Percentiles rank a stretch among this genome's conserved stretches.
phyloP scores from a whole-genome alignment of 2,113 vertebrate genomes.

The Semnornis frantzii region DNA sequence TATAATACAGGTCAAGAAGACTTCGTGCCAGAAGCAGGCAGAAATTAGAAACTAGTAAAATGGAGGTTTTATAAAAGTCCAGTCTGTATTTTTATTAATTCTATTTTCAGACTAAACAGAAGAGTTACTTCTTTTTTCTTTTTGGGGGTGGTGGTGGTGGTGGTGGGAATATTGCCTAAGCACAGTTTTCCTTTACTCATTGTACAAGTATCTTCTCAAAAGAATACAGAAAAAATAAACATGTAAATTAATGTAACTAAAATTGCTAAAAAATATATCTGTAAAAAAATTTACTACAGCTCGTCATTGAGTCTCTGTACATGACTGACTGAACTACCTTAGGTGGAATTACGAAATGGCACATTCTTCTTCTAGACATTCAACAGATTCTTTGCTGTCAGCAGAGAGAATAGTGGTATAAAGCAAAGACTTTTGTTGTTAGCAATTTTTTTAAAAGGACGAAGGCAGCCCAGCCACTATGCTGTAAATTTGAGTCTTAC shows the following conservation, averaged over 20 bases:
- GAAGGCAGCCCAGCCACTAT: not conserved
- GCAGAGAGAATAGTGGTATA: not conserved
- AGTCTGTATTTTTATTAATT: not conserved
- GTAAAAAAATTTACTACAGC: not conserved
- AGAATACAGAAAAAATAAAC: not conserved
- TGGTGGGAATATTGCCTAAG: not conserved
- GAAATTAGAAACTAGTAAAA: not conserved
- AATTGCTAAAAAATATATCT: not conserved
- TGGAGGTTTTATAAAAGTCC: not conserved
- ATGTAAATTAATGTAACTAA: not conserved
- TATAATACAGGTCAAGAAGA: not conserved
- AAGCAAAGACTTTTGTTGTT: not conserved
- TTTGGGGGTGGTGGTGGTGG: too few relatives aligned
- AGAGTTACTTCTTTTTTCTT: too few relatives aligned
- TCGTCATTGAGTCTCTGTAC: not conserved
- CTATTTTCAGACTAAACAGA: not conserved
- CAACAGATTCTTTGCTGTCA: not conserved
- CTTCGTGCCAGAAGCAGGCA: not conserved
- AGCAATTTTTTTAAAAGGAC: not conserved
- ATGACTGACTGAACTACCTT: not conserved
- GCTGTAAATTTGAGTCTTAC: not conserved
- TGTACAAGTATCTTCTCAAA: not conserved
- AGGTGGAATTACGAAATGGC: not conserved
- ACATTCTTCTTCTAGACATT: not conserved
- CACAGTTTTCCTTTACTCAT: not conserved